A percentile compares a stretch with the other conserved stretches of the same genome.
phyloP scores from a whole-genome alignment of 2,797 vertebrate genomes.

The Dipus sagitta region DNA sequence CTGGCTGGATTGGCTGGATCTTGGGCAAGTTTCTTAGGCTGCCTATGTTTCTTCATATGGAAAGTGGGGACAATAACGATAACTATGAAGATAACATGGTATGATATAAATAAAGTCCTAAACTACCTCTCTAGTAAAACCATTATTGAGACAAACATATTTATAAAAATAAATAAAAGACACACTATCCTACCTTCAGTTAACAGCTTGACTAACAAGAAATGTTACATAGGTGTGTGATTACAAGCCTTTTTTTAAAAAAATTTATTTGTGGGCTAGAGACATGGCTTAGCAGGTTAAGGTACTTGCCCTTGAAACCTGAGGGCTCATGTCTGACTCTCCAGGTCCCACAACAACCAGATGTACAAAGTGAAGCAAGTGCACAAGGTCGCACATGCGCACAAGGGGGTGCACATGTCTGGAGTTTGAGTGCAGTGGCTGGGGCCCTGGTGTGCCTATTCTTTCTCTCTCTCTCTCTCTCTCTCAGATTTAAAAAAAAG shows the following conservation, averaged over 20 bases:
- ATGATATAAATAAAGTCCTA: conserved; percentile 24
- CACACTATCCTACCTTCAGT: background rate
- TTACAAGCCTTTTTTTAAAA: background rate
- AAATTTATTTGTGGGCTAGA: too few relatives aligned
- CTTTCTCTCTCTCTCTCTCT: too few relatives aligned
- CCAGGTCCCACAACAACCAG: too few relatives aligned
- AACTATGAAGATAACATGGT: conserved; percentile 20
- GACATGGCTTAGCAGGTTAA: too few relatives aligned
- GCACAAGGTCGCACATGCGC: too few relatives aligned
- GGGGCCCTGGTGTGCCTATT: too few relatives aligned
- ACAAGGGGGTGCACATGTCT: too few relatives aligned
- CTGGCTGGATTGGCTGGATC: background rate
- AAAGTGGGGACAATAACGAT: background rate
- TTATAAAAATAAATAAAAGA: conserved; percentile 57
- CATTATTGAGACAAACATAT: background rate
- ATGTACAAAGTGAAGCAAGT: too few relatives aligned
- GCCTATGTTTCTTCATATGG: conserved; percentile 31
- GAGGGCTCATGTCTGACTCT: too few relatives aligned
- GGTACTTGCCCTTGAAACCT: too few relatives aligned
- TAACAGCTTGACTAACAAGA: conserved; percentile 17
- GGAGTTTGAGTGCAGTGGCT: too few relatives aligned
- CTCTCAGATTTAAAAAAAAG: too few relatives aligned
- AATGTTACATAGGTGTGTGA: background rate
- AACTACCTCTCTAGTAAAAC: conserved; percentile 33
- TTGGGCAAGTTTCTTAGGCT: conserved; percentile 38